Conservation (phyloP, 2,888 invertebrate species). For the Lithophane ornitopus region DNA sequence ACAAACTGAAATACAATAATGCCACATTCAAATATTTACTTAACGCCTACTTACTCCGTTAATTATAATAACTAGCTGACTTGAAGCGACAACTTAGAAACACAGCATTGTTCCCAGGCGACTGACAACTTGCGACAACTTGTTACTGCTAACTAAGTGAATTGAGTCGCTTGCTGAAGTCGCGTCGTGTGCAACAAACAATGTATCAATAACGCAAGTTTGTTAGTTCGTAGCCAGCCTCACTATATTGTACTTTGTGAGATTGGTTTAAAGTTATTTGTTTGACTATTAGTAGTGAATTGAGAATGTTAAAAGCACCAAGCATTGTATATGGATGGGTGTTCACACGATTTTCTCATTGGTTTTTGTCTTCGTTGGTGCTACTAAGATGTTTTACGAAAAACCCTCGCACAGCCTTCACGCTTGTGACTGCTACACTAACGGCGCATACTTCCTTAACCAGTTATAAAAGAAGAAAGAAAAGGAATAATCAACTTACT, state of each 20-base stretch:
- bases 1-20: too few species aligned
- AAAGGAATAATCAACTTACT: too few species aligned
- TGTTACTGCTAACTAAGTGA: slow-evolving; percentile 58
- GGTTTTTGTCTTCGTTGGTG: background rate
- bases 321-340: background rate
- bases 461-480: background rate
- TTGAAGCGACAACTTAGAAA: slow-evolving; percentile 24
- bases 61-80: slow-evolving; percentile 46
- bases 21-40: slow-evolving; percentile 17
- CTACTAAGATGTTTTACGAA: background rate
- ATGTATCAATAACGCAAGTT: slow-evolving; percentile 59
- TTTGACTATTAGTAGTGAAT: background rate
- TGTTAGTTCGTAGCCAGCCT: slow-evolving; percentile 37
- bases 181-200: slow-evolving; percentile 45
- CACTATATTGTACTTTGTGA: slow-evolving; percentile 36
- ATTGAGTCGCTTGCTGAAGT: slow-evolving; percentile 41
- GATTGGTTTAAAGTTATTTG: background rate
- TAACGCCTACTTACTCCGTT: slow-evolving; percentile 41
- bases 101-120: slow-evolving; percentile 45
- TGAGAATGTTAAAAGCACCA: background rate
- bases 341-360: background rate
- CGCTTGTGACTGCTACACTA: background rate
- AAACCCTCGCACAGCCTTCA: background rate
- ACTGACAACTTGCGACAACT: slow-evolving; percentile 50
- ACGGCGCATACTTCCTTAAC: background rate